These are phyloP conservation scores for Ochropleura leucogaster DNA, from an alignment of 2,888 invertebrate species.

Conservation along the genomic window DNA sequence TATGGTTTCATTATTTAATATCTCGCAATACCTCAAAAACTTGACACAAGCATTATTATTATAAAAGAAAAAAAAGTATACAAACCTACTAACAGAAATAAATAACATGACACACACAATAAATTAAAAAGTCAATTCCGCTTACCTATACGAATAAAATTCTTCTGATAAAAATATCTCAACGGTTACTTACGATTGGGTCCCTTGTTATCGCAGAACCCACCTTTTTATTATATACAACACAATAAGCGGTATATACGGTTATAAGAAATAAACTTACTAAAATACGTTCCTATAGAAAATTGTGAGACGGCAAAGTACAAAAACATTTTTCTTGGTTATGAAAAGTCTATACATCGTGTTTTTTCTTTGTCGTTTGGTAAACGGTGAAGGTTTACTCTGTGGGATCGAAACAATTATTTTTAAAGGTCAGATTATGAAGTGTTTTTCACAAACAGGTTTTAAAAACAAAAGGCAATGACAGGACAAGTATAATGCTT, in stretches of 20 bases:
- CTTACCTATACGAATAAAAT: slow-evolving; percentile 31
- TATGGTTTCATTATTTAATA: too few species aligned
- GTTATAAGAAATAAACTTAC: slow-evolving; percentile 53
- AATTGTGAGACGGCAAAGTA: slow-evolving; percentile 28
- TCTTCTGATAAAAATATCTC: slow-evolving; percentile 45
- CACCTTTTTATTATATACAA: slow-evolving; percentile 53
- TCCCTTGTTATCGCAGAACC: slow-evolving; percentile 62
- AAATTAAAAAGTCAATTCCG: slow-evolving; percentile 29
- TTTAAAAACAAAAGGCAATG: not conserved
- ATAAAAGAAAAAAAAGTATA: too few species aligned
- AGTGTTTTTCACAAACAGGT: not conserved
- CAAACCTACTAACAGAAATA: not conserved
- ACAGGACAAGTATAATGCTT: not conserved
- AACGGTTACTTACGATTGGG: slow-evolving; percentile 58
- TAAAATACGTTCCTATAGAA: slow-evolving; percentile 46
- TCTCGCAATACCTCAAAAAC: too few species aligned
- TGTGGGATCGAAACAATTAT: slow-evolving; percentile 12
- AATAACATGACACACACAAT: not conserved
- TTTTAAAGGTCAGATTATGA: slow-evolving; percentile 2
- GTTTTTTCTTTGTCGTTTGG: slow-evolving; percentile 15
- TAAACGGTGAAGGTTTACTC: slow-evolving; percentile 9
- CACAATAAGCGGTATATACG: slow-evolving; percentile 49
- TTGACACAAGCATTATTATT: too few species aligned
- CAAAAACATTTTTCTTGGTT: slow-evolving; percentile 43
- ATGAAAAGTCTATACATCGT: slow-evolving; percentile 21